Base-by-base conservation (phyloP, 2,888 invertebrate genomes). In the Apamea epomidion region DNA sequence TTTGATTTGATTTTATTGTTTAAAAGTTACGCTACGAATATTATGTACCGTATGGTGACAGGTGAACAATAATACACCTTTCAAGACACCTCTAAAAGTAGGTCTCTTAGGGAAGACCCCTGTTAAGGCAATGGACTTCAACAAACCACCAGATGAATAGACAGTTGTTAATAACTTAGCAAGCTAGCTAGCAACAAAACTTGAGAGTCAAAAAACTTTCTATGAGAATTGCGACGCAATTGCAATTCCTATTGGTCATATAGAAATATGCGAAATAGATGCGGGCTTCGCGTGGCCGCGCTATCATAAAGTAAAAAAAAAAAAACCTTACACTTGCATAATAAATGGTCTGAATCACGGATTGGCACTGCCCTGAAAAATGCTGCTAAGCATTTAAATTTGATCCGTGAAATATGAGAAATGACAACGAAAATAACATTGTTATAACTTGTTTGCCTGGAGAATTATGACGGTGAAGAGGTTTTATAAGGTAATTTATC, bases 231-330 rank as follows among this genome's bases (percentile, higher is more conserved):
- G 65, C 68, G 68, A 65, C 25, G 16, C 42, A 42, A 4, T 42
- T 42, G 42, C 42, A 42, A 71, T 45, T n/a, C 68, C 25, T 68
- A 48, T 78, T 32, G 73, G 21, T 77, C 69, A 74, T 76, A 78
- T 14, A 79, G 64, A 85, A 84, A 84, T 71, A 82, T 69, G 45
- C 32, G 65, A 77, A 83, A 80, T 74, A 68, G 74, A 88, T 80
- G 80, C 70, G 37, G 29, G n/a, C 54, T 60, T 88, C 73, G 90
- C 89, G 89, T 90, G 90, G 58, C 64, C 25, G 37, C 18, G n/a
- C 64, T 48, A 29, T 73, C 79, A 64, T 80, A 81, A 79, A 83
- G 84, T 78, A 82, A 80, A 78, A 85, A 78, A 82, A 80, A 78
- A 85, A 78, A 83, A 80, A 78, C 42, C 71, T 75, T 68, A 77